A percentile compares a stretch with the other conserved stretches of the same genome.
phyloP scores from a whole-genome alignment of 2,113 vertebrate species.

The Camarhynchus parvulus region DNA sequence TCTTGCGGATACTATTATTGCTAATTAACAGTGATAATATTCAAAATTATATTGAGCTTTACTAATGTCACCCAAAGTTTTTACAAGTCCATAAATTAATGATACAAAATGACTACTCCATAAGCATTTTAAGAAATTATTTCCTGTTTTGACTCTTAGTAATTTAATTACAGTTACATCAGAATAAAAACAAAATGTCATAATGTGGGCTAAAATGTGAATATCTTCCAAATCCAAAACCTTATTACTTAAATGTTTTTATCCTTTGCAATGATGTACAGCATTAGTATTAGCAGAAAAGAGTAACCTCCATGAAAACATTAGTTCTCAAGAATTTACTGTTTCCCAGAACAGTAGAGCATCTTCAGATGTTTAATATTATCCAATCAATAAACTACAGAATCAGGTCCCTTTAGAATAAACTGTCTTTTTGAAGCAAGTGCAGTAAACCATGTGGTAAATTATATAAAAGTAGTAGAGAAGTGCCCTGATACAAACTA shows the following conservation, averaged over 20 bases:
- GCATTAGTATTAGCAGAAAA: not conserved
- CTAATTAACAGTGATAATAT: not conserved
- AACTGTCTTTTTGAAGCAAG: not conserved
- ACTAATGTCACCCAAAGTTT: not conserved
- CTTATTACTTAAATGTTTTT: not conserved
- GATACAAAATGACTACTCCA: not conserved
- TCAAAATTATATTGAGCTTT: not conserved
- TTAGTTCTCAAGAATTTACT: not conserved
- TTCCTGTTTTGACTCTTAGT: slow-evolving; percentile 29
- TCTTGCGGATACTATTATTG: not conserved
- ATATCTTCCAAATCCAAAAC: not conserved
- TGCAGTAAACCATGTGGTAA: not conserved
- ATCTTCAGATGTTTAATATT: not conserved
- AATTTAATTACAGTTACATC: slow-evolving; percentile 23
- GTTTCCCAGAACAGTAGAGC: not conserved
- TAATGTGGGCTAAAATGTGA: not conserved
- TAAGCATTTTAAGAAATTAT: not conserved
- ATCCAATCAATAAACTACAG: not conserved
- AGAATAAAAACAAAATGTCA: slow-evolving; percentile 32
- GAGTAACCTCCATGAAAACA: not conserved
- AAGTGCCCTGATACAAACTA: not conserved
- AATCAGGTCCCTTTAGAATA: not conserved
- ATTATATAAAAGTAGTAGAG: not conserved
- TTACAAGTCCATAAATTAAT: not conserved
- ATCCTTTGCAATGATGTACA: not conserved